Evolutionary conservation across 2,888 invertebrate genomes (phyloP).

Genomic region (Apantesis nais): DNA sequence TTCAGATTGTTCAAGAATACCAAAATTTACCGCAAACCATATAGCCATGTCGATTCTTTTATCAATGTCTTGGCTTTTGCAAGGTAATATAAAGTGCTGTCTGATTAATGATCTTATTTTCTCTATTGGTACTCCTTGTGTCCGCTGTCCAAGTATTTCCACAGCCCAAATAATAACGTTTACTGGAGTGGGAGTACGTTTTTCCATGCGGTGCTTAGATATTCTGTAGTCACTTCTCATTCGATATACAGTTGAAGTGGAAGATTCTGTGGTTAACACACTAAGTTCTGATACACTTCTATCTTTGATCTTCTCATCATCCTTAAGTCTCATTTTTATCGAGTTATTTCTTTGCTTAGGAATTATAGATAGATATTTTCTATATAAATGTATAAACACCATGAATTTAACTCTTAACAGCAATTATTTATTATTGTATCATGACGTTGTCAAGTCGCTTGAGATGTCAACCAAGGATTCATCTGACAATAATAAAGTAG

Average conservation of each 20-base stretch:
- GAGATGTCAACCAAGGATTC: constrained; percentile 1
- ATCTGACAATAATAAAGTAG: constrained; percentile 2
- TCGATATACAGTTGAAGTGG: constrained; percentile 50
- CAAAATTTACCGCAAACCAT: constrained; percentile 59
- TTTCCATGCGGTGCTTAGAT: constrained; percentile 47
- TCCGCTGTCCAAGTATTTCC: constrained; percentile 55
- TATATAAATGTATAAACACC: constrained; percentile 10
- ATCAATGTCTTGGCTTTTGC: constrained; percentile 54
- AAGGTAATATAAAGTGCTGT: constrained; percentile 59
- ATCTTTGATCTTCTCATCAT: constrained; percentile 10
- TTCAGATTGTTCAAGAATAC: constrained; percentile 54
- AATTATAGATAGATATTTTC: constrained; percentile 3
- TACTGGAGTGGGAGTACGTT: constrained; percentile 52
- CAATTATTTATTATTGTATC: constrained; percentile 5
- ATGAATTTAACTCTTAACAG: constrained; percentile 10
- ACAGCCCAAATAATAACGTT: constrained; percentile 68
- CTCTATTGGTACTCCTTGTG: constrained; percentile 54
- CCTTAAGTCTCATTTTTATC: constrained; percentile 6
- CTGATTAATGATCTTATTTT: constrained; percentile 59
- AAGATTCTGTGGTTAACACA: constrained; percentile 48
- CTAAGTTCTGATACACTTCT: constrained; percentile 23
- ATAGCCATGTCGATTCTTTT: constrained; percentile 59
- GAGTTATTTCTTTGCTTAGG: background rate
- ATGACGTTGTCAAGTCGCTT: constrained; percentile 10
- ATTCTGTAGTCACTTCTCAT: constrained; percentile 53